A percentile compares a stretch with the other conserved stretches of the same genome.
Evolutionary conservation across 1,140 invertebrate species (phyloP).

Genomic region (Chrysomallon squamiferum): DNA sequence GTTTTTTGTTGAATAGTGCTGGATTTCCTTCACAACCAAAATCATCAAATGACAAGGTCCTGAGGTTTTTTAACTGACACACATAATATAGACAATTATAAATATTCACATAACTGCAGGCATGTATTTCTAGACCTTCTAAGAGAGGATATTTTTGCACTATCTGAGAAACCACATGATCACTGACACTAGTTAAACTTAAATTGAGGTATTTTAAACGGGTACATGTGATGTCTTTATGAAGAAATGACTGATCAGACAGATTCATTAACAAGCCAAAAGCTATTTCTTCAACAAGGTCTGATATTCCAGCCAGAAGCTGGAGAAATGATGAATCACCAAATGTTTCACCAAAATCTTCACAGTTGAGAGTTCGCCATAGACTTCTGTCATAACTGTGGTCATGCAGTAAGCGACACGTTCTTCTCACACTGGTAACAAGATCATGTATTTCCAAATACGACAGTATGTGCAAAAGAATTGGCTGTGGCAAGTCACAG

Average conservation of each 20-base stretch:
- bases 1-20: neutral
- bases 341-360: slow-evolving; percentile 13
- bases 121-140: slow-evolving; percentile 7
- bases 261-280: slow-evolving; percentile 12
- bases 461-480: slow-evolving; percentile 23
- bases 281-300: slow-evolving; percentile 16
- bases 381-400: slow-evolving; percentile 15
- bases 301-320: slow-evolving; percentile 8
- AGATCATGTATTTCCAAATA: slow-evolving; percentile 15
- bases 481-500: slow-evolving; percentile 15
- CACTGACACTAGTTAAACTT: neutral
- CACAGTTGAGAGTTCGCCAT: slow-evolving; percentile 21
- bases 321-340: slow-evolving; percentile 9
- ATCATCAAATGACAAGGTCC: neutral
- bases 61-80: neutral
- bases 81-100: slow-evolving; percentile 10
- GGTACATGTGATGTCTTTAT: slow-evolving; percentile 15
- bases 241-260: slow-evolving; percentile 8
- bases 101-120: slow-evolving; percentile 14
- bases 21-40: slow-evolving; percentile 1
- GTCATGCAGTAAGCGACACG: slow-evolving; percentile 19
- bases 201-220: slow-evolving; percentile 16
- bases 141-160: slow-evolving; percentile 10
- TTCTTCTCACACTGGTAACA: slow-evolving; percentile 14
- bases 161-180: neutral